Evolutionary conservation across 2,113 vertebrate species (phyloP), one percentile per base, ranked within the genome.

Genomic region (Fukomys damarensis): DNA sequence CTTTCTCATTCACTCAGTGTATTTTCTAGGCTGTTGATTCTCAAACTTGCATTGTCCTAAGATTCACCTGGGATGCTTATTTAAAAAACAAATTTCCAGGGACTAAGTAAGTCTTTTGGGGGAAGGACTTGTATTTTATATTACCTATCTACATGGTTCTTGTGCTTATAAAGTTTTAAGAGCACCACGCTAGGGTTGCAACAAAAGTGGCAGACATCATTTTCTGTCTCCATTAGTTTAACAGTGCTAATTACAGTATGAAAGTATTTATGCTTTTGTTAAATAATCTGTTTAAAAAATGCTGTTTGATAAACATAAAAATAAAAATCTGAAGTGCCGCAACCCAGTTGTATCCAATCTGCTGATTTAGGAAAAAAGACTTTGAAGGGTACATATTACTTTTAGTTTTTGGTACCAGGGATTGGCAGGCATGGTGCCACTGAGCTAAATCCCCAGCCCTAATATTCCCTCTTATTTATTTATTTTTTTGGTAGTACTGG

Each of bases 231-330:
- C 1, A 0, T 59, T 66, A 61, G 3, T 58, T 59, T 76, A 61
- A 68, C 59, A 93, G 32, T 80, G 4, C 82, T 80, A 94, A 85
- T 84, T 92, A 76, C 77, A 13, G 58, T 70, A 41, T 56, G 72
- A 91, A 91, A 89, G 59, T 96, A 7, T 74, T 93, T 79, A 70
- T 89, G 89, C n/a, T 96, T 81, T 70, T 97, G 79, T 93, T 92
- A 89, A 91, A 68, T 81, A 77, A 89, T 35, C 22, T 89, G 9
- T 86, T 95, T 26, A 70, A 93, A 49, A 54, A 92, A 86, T 96
- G 24, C 13, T 86, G 4, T 70, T 86, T 80, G 43, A 94, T 68
- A 84, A 97, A 81, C 19, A 89, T 83, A 52, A 90, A 96, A 82
- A 16, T 41, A 46, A 77, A 83, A 41, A 7, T 77, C 26, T 93